Evolutionary conservation across 2,113 vertebrate genomes (phyloP), one percentile per base, ranked within the genome.

Genomic region (Sprattus sprattus): DNA sequence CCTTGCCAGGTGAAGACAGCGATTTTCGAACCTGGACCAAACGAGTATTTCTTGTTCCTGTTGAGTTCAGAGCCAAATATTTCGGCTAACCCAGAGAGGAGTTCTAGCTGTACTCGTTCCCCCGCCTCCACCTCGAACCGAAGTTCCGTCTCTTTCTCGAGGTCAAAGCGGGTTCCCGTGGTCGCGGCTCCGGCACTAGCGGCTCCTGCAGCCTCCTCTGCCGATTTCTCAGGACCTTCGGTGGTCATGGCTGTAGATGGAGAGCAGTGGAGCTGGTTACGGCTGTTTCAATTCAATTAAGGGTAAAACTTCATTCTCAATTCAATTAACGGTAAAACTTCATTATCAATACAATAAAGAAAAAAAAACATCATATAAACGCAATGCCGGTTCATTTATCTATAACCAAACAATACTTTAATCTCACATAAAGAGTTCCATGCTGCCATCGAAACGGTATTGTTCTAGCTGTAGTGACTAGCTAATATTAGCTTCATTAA

Each of bases 1-100:
- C 98, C 97, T 45, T 99, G 98, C 98, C 98, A 99, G 15, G 98
- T 99, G 91, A 99, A 99, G 71, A 99, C 97, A 0, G 98, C 98
- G 22, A 97, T 97, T 90, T 99, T 99, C 80, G 97, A 96, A 0
- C 98, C 98, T 0, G 97, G 95, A 6, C 98, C 97, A 64, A 99
- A 99, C 0, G 94, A 96, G 92, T 99, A 99, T 88, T 97, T 98
- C 92, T 99, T 99, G 92, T 98, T 99, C 75, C 97, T 96, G 85
- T 98, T 99, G 81, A 99, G 94, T 88, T 99, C 98, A 0, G 98
- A 99, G 46, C 98, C 98, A 28, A 99, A 99, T 57, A 99, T 96
- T 93, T 99, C 98, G 0, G 96, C 98, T 95, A 98, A 94, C 81
- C 98, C 98, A 0, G 95, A 94, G 45, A 99, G 92, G 88, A 99